Percentiles rank a stretch among this genome's conserved stretches.
Conservation (phyloP, 1,140 invertebrate genomes). For the Diachasmimorpha longicaudata region DNA sequence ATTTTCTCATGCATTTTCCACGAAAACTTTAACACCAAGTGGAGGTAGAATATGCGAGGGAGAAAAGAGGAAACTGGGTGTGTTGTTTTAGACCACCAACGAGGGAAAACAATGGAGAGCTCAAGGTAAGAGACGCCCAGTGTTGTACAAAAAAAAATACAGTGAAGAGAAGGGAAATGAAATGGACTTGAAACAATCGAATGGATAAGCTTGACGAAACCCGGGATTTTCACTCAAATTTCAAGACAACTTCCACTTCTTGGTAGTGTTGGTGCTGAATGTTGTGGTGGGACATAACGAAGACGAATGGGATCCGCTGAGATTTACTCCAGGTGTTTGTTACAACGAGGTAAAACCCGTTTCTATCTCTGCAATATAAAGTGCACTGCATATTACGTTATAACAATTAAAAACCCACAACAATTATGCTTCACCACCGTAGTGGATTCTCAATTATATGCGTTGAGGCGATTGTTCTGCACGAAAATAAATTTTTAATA, state of each 20-base stretch:
- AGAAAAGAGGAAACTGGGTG: neutral
- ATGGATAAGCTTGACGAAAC: slow-evolving; percentile 3
- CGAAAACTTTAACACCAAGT: neutral
- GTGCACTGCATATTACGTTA: neutral
- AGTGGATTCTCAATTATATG: neutral
- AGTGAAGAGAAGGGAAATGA: neutral
- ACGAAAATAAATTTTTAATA: no score
- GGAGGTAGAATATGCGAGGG: neutral
- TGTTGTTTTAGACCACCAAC: neutral
- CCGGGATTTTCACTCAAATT: neutral
- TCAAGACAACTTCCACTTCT: neutral
- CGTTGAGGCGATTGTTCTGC: neutral
- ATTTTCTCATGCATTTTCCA: neutral
- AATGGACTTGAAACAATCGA: slow-evolving; percentile 4
- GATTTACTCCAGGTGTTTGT: neutral
- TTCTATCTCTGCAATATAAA: neutral
- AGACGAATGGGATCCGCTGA: neutral
- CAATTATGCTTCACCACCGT: neutral
- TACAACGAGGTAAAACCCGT: neutral
- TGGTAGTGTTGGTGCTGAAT: neutral
- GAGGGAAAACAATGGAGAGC: neutral
- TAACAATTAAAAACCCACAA: neutral
- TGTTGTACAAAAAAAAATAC: slow-evolving; percentile 7
- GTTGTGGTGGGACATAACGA: neutral
- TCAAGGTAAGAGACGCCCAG: neutral